Evolutionary conservation across 2,888 invertebrate species (phyloP).

Genomic region (Ferrisia virgata): DNA sequence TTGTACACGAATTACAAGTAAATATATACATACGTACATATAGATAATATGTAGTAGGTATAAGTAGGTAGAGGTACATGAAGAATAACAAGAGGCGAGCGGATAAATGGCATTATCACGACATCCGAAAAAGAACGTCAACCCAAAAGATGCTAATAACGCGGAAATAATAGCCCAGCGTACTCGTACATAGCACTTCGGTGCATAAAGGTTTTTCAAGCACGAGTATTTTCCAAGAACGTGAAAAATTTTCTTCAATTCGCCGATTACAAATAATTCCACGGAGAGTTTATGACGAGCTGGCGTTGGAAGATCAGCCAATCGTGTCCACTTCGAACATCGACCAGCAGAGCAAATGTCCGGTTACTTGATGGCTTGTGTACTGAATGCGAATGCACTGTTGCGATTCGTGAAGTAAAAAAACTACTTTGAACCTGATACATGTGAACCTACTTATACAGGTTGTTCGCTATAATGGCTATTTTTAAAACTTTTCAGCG

Average conservation of each 20-base stretch:
- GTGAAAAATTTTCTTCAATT: neutral
- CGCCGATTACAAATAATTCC: neutral
- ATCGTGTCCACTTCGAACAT: constrained; percentile 21
- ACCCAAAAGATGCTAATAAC: neutral
- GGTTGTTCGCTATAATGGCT: constrained; percentile 16
- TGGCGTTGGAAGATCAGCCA: neutral
- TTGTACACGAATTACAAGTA: neutral
- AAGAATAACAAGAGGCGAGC: neutral
- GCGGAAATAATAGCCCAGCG: neutral
- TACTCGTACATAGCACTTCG: no score
- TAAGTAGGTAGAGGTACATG: neutral
- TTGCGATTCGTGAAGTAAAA: constrained; percentile 14
- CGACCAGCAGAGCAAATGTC: constrained; percentile 26
- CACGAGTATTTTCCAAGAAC: neutral
- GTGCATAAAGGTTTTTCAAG: neutral
- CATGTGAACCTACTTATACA: constrained; percentile 21
- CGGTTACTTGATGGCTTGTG: constrained; percentile 5
- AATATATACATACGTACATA: no score
- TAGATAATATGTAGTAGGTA: no score
- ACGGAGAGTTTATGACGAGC: neutral
- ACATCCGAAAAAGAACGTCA: neutral
- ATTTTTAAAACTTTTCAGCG: constrained; percentile 26
- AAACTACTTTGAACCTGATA: constrained; percentile 26
- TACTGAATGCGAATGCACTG: neutral
- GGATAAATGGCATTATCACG: neutral